Conservation (phyloP, 2,797 vertebrate genomes). For the Premnoplex brunnescens region DNA sequence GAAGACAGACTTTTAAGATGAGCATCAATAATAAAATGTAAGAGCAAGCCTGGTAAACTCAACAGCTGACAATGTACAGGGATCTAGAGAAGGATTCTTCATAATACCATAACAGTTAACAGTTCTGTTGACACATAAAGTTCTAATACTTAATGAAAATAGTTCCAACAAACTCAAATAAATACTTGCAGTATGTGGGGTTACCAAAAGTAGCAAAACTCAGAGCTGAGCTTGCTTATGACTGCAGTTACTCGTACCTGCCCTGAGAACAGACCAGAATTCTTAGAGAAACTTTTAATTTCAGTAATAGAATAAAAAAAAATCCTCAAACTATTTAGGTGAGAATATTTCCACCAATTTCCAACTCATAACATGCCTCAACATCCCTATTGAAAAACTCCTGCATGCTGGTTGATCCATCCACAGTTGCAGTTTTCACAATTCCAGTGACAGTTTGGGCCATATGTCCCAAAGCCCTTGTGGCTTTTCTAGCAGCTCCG, state of each 20-base stretch:
- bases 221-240: not conserved
- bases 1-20: not conserved
- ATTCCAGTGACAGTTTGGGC: not conserved
- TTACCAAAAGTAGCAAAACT: not conserved
- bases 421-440: not conserved
- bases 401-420: not conserved
- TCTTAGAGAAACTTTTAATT: not conserved
- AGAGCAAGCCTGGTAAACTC: not conserved
- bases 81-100: not conserved
- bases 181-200: not conserved
- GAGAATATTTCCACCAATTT: not conserved
- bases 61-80: not conserved
- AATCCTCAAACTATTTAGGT: not conserved
- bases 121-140: not conserved
- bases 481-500: not conserved
- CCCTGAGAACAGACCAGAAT: not conserved
- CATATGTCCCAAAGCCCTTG: not conserved
- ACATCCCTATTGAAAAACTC: not conserved
- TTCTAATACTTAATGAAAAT: not conserved
- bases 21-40: not conserved
- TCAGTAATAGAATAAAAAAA: not conserved
- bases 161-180: not conserved
- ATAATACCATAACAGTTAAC: not conserved
- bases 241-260: not conserved
- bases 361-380: not conserved